Conservation (phyloP, 2,888 invertebrate species). For the Rotaria socialis region DNA sequence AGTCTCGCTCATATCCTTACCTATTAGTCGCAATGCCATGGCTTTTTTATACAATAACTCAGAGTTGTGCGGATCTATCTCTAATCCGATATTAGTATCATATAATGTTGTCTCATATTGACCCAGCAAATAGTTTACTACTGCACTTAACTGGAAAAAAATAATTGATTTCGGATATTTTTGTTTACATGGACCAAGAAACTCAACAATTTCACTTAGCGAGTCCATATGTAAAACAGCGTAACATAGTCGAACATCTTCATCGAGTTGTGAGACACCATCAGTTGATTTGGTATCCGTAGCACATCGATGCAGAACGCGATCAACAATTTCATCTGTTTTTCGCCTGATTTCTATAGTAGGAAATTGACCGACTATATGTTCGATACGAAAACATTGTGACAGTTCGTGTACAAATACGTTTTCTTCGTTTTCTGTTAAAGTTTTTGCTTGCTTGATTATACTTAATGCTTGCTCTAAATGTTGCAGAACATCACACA, state of each 20-base stretch:
- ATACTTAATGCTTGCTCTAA: background rate
- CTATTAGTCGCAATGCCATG: background rate
- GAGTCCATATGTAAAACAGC: background rate
- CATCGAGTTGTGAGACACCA: background rate
- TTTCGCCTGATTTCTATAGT: background rate
- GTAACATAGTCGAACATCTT: slow-evolving; percentile 11
- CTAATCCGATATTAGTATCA: background rate
- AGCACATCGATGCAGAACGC: background rate
- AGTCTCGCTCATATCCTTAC: background rate
- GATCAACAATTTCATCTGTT: background rate
- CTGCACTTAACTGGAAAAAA: slow-evolving; percentile 19
- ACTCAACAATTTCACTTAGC: background rate
- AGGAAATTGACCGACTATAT: background rate
- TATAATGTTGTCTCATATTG: background rate
- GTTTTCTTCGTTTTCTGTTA: background rate
- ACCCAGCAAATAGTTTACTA: background rate
- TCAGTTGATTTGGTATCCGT: background rate
- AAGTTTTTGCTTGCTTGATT: too few relatives aligned
- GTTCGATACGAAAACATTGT: background rate
- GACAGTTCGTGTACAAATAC: background rate
- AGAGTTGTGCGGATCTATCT: background rate
- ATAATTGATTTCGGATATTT: slow-evolving; percentile 6
- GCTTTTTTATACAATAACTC: slow-evolving; percentile 3
- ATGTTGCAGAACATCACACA: background rate
- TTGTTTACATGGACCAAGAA: background rate